These are phyloP conservation scores for Meles meles DNA, from an alignment of 2,113 vertebrate species.

Conservation along the genomic window DNA sequence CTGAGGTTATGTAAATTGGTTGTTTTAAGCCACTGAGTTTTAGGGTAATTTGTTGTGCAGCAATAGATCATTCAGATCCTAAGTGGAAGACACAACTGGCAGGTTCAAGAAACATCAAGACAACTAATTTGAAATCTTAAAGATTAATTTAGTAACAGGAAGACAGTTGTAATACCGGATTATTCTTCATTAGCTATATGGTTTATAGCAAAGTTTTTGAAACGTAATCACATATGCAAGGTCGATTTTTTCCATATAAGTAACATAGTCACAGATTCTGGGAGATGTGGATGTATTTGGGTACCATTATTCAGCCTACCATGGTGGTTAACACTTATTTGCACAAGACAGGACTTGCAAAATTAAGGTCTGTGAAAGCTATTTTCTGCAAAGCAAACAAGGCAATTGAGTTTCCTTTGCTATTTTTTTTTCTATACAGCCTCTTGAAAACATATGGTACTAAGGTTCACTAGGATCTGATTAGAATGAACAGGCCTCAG, in stretches of 20 bases:
- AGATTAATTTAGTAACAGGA: not conserved
- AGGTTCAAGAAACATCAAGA: not conserved
- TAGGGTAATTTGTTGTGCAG: not conserved
- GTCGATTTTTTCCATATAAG: not conserved
- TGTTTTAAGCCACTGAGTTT: not conserved
- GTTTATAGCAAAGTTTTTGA: not conserved
- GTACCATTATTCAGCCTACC: not conserved
- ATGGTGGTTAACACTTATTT: not conserved
- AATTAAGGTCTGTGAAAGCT: not conserved
- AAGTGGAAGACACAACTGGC: not conserved
- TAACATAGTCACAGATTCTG: not conserved
- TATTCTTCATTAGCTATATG: not conserved
- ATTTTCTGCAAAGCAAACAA: not conserved
- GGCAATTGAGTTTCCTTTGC: not conserved
- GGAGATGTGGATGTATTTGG: not conserved
- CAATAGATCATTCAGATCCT: not conserved
- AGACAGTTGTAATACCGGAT: not conserved
- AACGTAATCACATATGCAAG: not conserved
- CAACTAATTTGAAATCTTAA: not conserved
- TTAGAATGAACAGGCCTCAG: not conserved
- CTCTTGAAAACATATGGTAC: not conserved
- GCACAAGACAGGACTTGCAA: not conserved
- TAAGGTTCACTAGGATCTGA: not conserved
- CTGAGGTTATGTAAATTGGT: not conserved
- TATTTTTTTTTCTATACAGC: not conserved